A percentile compares a stretch with the other conserved stretches of the same genome.
These are phyloP conservation scores for Ptilorrhoa leucosticta DNA, from an alignment of 2,113 vertebrate genomes.

Conservation along the genomic window DNA sequence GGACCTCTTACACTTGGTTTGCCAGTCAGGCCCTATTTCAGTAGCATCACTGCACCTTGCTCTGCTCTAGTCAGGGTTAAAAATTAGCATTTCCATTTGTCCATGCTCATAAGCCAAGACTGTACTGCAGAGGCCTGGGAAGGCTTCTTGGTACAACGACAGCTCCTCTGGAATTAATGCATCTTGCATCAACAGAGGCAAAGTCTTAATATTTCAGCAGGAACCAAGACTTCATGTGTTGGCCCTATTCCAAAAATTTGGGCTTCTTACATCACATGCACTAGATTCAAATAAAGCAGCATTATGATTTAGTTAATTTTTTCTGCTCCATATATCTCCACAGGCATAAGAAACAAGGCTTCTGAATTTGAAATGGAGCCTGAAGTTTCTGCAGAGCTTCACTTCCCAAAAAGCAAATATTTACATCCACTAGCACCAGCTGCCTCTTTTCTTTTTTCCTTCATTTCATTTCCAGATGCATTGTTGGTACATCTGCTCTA, in stretches of 20 bases:
- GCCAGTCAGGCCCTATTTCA: background rate
- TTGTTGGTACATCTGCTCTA: constrained; percentile 62
- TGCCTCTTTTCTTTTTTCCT: constrained; percentile 17
- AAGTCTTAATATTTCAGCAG: constrained; percentile 8
- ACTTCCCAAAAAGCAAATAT: constrained; percentile 29
- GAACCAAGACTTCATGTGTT: background rate
- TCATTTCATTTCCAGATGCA: constrained; percentile 34
- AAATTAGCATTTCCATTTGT: background rate
- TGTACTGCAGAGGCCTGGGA: background rate
- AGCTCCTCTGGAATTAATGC: background rate
- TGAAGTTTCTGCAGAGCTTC: constrained; percentile 28
- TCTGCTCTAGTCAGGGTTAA: background rate
- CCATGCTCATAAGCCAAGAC: background rate
- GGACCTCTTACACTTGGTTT: background rate
- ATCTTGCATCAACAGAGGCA: background rate
- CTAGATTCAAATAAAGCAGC: background rate
- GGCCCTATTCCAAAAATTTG: background rate
- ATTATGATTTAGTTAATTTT: background rate
- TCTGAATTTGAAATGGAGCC: background rate
- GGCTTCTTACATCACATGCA: background rate
- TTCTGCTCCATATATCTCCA: constrained; percentile 30
- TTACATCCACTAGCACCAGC: constrained; percentile 32
- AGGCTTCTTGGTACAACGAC: background rate
- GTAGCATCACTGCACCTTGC: background rate
- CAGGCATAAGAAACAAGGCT: background rate